These are phyloP conservation scores for Pterophyllum scalare DNA, from an alignment of 2,113 vertebrate species.

Conservation along the genomic window DNA sequence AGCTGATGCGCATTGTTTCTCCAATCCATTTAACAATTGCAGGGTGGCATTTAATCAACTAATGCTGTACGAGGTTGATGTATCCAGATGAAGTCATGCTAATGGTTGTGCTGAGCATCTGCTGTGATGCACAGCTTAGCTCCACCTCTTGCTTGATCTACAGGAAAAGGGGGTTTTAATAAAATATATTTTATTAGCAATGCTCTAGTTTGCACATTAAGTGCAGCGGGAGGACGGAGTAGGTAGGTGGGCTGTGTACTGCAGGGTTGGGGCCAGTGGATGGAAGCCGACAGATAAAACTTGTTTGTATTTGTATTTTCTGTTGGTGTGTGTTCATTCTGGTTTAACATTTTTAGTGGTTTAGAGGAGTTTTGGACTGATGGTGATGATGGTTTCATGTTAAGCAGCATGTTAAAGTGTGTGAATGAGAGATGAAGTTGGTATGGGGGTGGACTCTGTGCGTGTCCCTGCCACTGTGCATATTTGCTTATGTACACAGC, in stretches of 20 bases:
- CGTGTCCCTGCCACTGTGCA: background rate
- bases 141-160: conserved; percentile 62
- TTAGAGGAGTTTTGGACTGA: background rate
- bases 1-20: background rate
- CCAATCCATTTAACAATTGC: conserved; percentile 15
- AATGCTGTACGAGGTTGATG: conserved; percentile 59
- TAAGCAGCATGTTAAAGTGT: conserved; percentile 22
- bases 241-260: conserved; percentile 13
- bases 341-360: background rate
- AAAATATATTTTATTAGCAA: conserved; percentile 59
- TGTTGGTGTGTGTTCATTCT: background rate
- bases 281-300: conserved; percentile 8
- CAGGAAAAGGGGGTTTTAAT: conserved; percentile 51
- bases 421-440: conserved; percentile 29
- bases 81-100: conserved; percentile 59
- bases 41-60: conserved; percentile 71
- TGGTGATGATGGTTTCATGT: background rate
- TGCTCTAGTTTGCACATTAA: conserved; percentile 37
- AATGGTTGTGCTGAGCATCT: conserved; percentile 55
- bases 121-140: conserved; percentile 54
- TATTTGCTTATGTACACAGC: conserved; percentile 43
- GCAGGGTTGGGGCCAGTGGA: background rate
- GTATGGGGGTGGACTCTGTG: conserved; percentile 33
- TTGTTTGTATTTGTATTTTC: conserved; percentile 12
- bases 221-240: conserved; percentile 34